Conservation (phyloP, 2,113 vertebrate species). For the Columbina picui region DNA sequence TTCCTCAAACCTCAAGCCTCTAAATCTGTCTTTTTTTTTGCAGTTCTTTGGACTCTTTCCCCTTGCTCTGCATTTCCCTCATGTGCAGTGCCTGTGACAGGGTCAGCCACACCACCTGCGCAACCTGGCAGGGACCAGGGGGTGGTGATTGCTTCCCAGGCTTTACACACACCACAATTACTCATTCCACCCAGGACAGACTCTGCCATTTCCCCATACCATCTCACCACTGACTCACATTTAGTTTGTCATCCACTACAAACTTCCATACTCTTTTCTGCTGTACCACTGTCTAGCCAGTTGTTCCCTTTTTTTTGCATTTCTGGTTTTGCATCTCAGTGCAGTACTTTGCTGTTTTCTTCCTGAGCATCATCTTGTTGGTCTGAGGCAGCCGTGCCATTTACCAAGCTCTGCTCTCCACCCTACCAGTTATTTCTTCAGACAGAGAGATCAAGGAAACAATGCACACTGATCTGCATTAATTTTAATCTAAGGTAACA, state of each 20-base stretch:
- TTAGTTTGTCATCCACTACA: not conserved
- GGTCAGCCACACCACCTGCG: not conserved
- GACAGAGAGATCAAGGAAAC: not conserved
- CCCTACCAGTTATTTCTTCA: not conserved
- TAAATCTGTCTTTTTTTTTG: not conserved
- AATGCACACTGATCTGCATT: not conserved
- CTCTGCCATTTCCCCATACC: not conserved
- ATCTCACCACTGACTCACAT: not conserved
- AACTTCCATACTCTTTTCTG: not conserved
- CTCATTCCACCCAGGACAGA: not conserved
- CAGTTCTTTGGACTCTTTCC: not conserved
- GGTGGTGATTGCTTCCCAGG: not conserved
- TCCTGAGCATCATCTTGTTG: not conserved
- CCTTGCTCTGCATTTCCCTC: not conserved
- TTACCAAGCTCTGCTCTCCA: not conserved
- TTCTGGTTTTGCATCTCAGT: not conserved
- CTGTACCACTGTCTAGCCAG: not conserved
- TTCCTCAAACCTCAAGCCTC: not conserved
- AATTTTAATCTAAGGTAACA: not conserved
- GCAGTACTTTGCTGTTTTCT: rapidly evolving
- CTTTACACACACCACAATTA: not conserved
- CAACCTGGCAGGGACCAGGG: not conserved
- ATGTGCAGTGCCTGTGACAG: rapidly evolving
- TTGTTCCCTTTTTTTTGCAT: not conserved
- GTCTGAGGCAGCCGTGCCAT: rapidly evolving